Percentiles rank a stretch among this genome's conserved stretches.
Evolutionary conservation across 2,888 invertebrate genomes (phyloP).

Genomic region (Clitarchus hookeri): DNA sequence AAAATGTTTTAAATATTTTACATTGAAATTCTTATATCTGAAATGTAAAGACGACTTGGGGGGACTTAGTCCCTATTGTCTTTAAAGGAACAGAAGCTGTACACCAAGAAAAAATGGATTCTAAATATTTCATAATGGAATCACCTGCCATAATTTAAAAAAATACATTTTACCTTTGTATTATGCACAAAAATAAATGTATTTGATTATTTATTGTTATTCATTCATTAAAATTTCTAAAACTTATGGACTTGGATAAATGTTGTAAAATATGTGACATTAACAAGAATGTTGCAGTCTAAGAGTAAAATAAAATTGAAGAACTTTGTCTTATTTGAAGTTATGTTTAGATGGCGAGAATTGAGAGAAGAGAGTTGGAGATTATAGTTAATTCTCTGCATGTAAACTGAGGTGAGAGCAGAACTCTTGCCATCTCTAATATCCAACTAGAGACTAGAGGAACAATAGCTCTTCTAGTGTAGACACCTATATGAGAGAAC

Average conservation of each 20-base stretch:
- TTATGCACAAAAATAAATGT: conserved; percentile 9
- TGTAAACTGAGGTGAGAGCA: too few species aligned
- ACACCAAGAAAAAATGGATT: background rate
- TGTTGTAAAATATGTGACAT: too few species aligned
- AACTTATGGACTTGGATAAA: background rate
- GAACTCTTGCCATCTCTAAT: too few species aligned
- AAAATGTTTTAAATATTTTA: background rate
- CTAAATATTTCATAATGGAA: background rate
- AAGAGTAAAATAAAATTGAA: too few species aligned
- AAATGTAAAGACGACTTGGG: background rate
- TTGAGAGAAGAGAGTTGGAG: too few species aligned
- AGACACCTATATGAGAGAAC: too few species aligned
- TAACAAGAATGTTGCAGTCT: too few species aligned
- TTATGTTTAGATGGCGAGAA: too few species aligned
- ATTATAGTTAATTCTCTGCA: too few species aligned
- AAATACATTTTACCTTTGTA: background rate
- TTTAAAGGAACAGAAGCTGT: background rate
- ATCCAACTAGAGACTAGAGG: too few species aligned
- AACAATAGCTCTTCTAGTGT: too few species aligned
- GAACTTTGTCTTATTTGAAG: too few species aligned
- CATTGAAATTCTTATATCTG: background rate
- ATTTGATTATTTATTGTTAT: background rate
- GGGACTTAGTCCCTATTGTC: background rate
- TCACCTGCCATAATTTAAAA: background rate
- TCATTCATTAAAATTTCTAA: background rate